Evolutionary conservation across 2,113 vertebrate species (phyloP), one percentile per base, ranked within the genome.

Genomic region (Nycticryphes semicollaris): DNA sequence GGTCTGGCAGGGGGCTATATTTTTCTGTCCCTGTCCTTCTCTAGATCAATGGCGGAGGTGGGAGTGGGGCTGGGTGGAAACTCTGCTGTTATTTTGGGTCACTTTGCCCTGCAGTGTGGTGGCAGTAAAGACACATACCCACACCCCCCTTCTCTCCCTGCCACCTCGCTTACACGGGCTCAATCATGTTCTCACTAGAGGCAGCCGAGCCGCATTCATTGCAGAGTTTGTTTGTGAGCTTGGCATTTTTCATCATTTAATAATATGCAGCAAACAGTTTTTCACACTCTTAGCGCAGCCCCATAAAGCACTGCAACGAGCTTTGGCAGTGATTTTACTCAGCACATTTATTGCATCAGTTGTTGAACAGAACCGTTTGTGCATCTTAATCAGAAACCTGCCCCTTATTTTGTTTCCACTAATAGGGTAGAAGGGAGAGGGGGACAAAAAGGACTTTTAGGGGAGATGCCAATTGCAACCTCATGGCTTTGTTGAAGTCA

Each of bases 171-270:
- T 48, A 9, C 2, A 11, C 3, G 7, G 91, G 21, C 73, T 91
- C 91, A 4, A 4, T 70, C 75, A 3, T 20, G 6, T 30, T 63
- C 92, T 75, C 83, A 62, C 83, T 45, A 25, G 75, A 37, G 7
- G 56, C 93, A 74, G 74, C 30, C 5, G 8, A 73, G 68, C 69
- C 83, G 12, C 37, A 4, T 45, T 22, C 80, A 19, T 33, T 35
- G 84, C 86, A 47, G 75, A 28, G 66, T 70, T 62, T 70, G 67
- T 87, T 82, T 48, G 92, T 2, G 37, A 85, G 37, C 74, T 33
- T 79, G 92, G 80, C 80, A 41, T 87, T 93, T 94, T 54, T 82
- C 92, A 91, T 63, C 89, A n/a, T 80, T 82, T 76, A 90, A 72
- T 76, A 72, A 94, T 33, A 69, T 67, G 79, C 89, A 96, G 94